Evolutionary conservation across 2,888 invertebrate species (phyloP).

Genomic region (Eucera pruinosa): DNA sequence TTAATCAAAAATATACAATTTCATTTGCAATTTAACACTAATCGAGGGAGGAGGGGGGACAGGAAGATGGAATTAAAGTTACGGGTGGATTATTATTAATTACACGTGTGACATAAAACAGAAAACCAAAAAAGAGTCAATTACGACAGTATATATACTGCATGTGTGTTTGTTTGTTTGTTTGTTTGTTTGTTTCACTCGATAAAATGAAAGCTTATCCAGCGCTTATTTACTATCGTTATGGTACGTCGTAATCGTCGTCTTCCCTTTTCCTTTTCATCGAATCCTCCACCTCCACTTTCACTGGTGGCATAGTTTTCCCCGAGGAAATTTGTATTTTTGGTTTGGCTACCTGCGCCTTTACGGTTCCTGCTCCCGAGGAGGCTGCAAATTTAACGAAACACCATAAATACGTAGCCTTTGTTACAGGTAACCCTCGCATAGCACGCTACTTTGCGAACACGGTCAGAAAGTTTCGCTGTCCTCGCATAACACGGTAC

Average conservation of each 20-base stretch:
- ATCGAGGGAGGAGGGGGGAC: not conserved
- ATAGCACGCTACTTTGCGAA: too few species aligned
- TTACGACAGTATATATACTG: not conserved
- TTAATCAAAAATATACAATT: slow-evolving; percentile 11
- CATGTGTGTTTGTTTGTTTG: too few species aligned
- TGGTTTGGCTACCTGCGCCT: slow-evolving; percentile 77
- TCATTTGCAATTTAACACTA: slow-evolving; percentile 7
- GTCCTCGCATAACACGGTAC: too few species aligned
- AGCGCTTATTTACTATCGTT: slow-evolving; percentile 47
- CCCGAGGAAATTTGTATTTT: slow-evolving; percentile 80
- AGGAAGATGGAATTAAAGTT: slow-evolving; percentile 1
- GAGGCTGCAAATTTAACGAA: slow-evolving; percentile 55
- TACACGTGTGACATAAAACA: not conserved
- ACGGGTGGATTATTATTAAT: not conserved
- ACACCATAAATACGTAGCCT: not conserved
- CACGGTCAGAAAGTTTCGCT: too few species aligned
- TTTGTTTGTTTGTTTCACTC: too few species aligned
- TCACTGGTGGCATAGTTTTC: slow-evolving; percentile 76
- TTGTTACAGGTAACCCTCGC: too few species aligned
- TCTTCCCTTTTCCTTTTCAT: slow-evolving; percentile 81
- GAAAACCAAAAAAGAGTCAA: too few species aligned
- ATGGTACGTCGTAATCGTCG: slow-evolving; percentile 81
- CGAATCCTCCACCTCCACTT: slow-evolving; percentile 78
- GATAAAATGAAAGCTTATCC: slow-evolving; percentile 26
- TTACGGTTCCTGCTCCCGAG: slow-evolving; percentile 66